Conservation (phyloP, 2,113 vertebrate species). For the Myotis davidii region DNA sequence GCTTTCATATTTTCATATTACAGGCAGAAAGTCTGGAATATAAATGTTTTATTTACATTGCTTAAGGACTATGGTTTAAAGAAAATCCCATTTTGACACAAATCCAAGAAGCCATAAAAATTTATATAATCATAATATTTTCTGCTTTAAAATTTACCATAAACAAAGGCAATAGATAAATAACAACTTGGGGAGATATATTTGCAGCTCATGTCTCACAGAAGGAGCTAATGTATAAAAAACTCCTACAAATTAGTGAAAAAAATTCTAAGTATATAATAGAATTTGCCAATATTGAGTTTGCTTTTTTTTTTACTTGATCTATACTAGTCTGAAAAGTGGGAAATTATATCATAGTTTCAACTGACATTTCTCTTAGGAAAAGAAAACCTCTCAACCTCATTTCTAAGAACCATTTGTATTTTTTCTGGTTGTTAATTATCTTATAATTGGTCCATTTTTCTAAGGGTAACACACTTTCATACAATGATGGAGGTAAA, state of each 20-base stretch:
- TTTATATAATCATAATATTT: neutral
- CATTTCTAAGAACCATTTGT: no score
- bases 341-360: no score
- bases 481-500: neutral
- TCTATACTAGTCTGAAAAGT: no score
- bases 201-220: neutral
- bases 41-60: conserved; percentile 2
- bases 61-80: conserved; percentile 6
- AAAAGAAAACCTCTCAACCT: no score
- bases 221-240: neutral
- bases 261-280: neutral
- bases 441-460: no score
- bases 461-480: neutral
- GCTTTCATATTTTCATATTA: conserved; percentile 1
- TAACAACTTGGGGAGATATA: neutral
- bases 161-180: neutral
- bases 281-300: neutral
- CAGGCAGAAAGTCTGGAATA: neutral
- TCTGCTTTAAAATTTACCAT: conserved; percentile 6
- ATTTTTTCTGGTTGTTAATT: no score
- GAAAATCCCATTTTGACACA: neutral
- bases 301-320: no score
- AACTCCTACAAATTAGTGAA: neutral
- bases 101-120: neutral
- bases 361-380: no score